phyloP scores from a whole-genome alignment of 2,888 invertebrate species.

The Cheilosia impressa region DNA sequence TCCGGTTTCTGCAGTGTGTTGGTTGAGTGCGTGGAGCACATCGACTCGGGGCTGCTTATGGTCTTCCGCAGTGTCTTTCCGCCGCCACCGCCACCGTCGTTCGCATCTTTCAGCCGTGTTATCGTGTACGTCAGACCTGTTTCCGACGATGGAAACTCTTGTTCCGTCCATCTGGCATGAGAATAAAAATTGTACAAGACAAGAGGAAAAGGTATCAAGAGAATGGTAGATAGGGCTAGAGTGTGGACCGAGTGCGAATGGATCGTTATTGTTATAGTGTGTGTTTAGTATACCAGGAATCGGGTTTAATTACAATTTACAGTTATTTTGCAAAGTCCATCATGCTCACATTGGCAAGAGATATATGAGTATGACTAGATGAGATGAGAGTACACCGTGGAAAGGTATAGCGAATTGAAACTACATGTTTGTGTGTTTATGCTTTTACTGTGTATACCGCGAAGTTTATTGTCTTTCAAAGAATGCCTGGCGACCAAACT shows the following conservation, averaged over 20 bases:
- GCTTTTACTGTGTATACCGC: conserved; percentile 35
- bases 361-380: neutral
- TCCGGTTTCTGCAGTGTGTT: conserved; percentile 65
- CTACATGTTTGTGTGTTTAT: conserved; percentile 64
- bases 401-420: conserved; percentile 63
- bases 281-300: conserved; percentile 48
- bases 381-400: neutral
- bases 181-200: conserved; percentile 46
- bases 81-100: conserved; percentile 78
- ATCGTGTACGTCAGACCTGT: conserved; percentile 83
- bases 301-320: conserved; percentile 68
- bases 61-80: conserved; percentile 75
- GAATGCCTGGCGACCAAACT: conserved; percentile 66
- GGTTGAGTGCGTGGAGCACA: conserved; percentile 81
- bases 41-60: conserved; percentile 78
- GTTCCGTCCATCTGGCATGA: conserved; percentile 80
- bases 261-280: conserved; percentile 42
- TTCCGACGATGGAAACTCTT: conserved; percentile 82
- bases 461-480: conserved; percentile 56
- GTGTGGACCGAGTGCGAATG: conserved; percentile 15
- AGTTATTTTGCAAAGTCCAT: conserved; percentile 70
- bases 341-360: conserved; percentile 43
- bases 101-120: conserved; percentile 80
- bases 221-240: conserved; percentile 53
- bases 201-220: conserved; percentile 15